Evolutionary conservation across 2,797 vertebrate genomes (phyloP), one percentile per base, ranked within the genome.

Genomic region (Urophycis tenuis): DNA sequence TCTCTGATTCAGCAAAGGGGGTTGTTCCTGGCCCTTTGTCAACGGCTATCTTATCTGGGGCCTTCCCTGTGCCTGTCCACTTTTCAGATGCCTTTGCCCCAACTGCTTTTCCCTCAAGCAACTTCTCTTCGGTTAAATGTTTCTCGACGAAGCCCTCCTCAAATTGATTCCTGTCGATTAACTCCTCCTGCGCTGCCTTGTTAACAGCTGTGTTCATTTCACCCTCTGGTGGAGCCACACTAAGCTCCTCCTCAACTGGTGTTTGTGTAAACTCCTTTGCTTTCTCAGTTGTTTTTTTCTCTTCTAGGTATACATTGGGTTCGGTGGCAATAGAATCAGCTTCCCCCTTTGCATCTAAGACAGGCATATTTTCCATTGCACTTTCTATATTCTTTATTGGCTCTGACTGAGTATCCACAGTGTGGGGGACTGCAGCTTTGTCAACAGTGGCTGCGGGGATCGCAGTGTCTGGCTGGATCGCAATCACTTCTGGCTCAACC

Each of bases 171-270:
- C 35, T 7, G 5, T 75, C 11, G 49, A n/a, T 19, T 77, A n/a
- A 30, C 7, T 81, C 80, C 60, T 78, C 69, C 78, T 84, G 75
- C 69, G 72, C 77, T 53, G 49, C 32, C 67, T 81, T 75, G 32
- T 53, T 70, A 74, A 79, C 10, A 0, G 82, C 83, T 72, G 77
- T 45, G 81, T 85, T 85, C 53, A 81, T 78, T 77, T 71, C 71
- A 31, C 30, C 32, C 31, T 34, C 19, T 72, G 36, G 67, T 79
- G 33, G 73, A 33, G 15, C 73, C 74, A 22, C 15, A 6, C 6
- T 6, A 0, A 1, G 15, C n/a, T 32, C 33, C 6, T 33, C 36
- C 10, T 81, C n/a, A 74, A 39, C 36, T 76, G 9, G 74, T 32
- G 74, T 78, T 79, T 34, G 78, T 74, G 78, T 80, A 74, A 0